phyloP scores from a whole-genome alignment of 2,113 vertebrate genomes.

The Conger conger region DNA sequence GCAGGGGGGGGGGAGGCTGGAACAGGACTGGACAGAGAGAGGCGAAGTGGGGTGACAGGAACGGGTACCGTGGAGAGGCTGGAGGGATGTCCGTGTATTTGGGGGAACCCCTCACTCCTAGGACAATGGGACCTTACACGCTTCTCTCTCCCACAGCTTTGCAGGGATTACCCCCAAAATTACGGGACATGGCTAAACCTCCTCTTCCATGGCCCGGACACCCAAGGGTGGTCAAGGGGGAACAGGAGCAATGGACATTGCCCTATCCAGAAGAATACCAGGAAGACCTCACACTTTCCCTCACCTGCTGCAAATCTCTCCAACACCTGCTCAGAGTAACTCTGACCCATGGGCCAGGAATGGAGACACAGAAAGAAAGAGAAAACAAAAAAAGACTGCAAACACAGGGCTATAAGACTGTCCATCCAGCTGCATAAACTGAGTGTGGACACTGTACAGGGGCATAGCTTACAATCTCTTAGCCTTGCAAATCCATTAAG shows the following conservation, averaged over 20 bases:
- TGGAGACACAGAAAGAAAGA: constrained; percentile 5
- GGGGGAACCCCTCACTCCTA: constrained; percentile 40
- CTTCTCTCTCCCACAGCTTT: constrained; percentile 57
- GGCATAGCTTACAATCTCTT: constrained; percentile 40
- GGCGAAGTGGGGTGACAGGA: background rate
- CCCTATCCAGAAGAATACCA: background rate
- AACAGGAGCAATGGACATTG: background rate
- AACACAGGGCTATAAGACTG: constrained; percentile 22
- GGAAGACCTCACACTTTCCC: background rate
- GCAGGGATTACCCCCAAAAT: constrained; percentile 22
- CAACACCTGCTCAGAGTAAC: background rate
- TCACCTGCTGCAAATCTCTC: background rate
- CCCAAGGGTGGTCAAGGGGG: background rate
- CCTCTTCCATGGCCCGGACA: background rate
- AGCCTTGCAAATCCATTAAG: constrained; percentile 53
- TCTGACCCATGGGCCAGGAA: background rate
- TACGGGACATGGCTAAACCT: background rate
- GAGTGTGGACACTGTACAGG: constrained; percentile 20
- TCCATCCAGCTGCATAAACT: background rate
- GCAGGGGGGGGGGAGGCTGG: constrained; percentile 20
- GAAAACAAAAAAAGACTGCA: background rate
- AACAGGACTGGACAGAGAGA: constrained; percentile 11
- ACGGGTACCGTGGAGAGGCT: constrained; percentile 18
- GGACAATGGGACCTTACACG: constrained; percentile 54
- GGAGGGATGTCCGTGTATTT: constrained; percentile 28